phyloP scores from a whole-genome alignment of 2,113 vertebrate genomes.

The Tyrannus savana region DNA sequence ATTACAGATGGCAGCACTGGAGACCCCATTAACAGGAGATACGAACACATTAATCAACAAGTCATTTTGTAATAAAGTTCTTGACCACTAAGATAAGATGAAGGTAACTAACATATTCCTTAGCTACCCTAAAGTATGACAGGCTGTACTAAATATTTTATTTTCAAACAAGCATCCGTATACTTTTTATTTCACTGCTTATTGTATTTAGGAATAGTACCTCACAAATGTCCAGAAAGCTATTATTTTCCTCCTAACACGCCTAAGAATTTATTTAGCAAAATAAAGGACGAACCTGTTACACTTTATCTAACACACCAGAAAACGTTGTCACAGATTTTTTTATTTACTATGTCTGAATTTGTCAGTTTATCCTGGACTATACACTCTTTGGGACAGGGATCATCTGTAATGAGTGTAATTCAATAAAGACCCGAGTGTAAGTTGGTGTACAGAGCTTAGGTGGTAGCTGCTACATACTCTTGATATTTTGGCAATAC shows the following conservation, averaged over 20 bases:
- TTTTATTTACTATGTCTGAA: not conserved
- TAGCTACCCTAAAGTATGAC: not conserved
- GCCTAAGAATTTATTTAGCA: not conserved
- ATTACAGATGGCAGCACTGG: not conserved
- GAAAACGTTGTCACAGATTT: not conserved
- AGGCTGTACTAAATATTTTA: not conserved
- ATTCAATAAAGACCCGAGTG: not conserved
- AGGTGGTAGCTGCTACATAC: not conserved
- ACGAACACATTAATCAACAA: not conserved
- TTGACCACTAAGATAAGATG: not conserved
- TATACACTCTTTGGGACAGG: not conserved
- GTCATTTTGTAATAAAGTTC: not conserved
- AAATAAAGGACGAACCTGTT: not conserved
- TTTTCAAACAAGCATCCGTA: not conserved
- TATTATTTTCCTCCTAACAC: not conserved
- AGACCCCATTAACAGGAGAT: not conserved
- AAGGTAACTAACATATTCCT: not conserved
- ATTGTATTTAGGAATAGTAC: not conserved
- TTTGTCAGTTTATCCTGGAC: not conserved
- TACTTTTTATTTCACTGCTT: not conserved
- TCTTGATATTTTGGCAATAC: not conserved
- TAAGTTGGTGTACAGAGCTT: not conserved
- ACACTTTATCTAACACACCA: not conserved
- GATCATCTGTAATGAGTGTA: not conserved
- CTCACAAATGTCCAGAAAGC: not conserved